Evolutionary conservation across 2,888 invertebrate genomes (phyloP).

Genomic region (Galeopsomyia nigrocyanea): DNA sequence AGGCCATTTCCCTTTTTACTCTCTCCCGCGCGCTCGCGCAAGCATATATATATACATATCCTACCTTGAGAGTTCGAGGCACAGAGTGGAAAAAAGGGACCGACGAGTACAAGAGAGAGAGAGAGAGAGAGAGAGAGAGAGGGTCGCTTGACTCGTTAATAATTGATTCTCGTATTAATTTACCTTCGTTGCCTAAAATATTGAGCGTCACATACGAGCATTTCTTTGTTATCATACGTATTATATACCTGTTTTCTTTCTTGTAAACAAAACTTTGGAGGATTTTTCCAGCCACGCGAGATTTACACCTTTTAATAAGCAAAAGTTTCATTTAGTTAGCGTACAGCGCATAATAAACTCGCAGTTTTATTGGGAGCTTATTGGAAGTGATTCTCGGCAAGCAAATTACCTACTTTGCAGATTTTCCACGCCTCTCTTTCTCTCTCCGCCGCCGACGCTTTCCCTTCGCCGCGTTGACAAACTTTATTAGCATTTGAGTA

Average conservation of each 20-base stretch:
- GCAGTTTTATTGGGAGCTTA: constrained; percentile 20
- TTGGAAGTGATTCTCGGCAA: too few species aligned
- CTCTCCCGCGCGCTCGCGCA: constrained; percentile 10
- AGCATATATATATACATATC: constrained; percentile 22
- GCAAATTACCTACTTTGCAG: too few species aligned
- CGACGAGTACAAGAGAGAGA: constrained; percentile 4
- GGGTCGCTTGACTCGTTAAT: constrained; percentile 41
- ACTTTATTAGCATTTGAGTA: too few species aligned
- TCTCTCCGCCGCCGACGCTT: too few species aligned
- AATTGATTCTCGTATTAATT: constrained; percentile 49
- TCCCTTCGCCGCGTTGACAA: too few species aligned
- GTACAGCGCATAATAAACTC: constrained; percentile 16
- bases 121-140: constrained; percentile 17
- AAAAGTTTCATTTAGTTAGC: constrained; percentile 19
- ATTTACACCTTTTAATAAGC: constrained; percentile 46
- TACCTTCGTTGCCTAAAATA: constrained; percentile 32
- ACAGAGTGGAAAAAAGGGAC: constrained; percentile 46
- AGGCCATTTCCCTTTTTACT: constrained; percentile 48
- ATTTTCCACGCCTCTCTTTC: too few species aligned
- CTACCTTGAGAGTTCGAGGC: constrained; percentile 6
- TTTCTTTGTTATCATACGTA: constrained; percentile 1
- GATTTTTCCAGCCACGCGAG: constrained; percentile 6
- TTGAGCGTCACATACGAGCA: not conserved
- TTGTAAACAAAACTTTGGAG: constrained; percentile 16
- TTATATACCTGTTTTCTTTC: not conserved